Evolutionary conservation across 2,797 vertebrate genomes (phyloP).

Genomic region (Acomys russatus): DNA sequence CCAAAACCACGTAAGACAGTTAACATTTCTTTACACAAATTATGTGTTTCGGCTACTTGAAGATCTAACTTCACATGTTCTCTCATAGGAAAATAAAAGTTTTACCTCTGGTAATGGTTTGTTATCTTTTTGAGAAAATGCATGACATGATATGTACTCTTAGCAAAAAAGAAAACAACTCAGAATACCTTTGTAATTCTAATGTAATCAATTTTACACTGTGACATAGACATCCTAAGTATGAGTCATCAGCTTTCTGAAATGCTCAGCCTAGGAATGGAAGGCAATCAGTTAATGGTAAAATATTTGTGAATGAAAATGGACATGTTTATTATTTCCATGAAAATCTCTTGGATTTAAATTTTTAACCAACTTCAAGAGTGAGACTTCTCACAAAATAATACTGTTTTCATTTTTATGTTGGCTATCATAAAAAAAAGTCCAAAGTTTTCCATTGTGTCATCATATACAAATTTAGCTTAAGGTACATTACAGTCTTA

Average conservation of each 20-base stretch:
- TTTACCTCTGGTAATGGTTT: background rate
- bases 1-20: background rate
- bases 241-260: background rate
- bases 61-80: background rate
- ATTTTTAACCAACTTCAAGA: background rate
- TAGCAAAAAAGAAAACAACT: background rate
- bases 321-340: background rate
- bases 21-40: constrained; percentile 16
- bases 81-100: background rate
- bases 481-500: background rate
- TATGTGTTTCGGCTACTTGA: background rate
- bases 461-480: constrained; percentile 17
- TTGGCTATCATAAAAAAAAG: background rate
- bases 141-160: background rate
- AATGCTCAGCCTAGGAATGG: background rate
- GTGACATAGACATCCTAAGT: background rate
- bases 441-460: background rate
- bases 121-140: background rate
- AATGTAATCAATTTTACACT: background rate
- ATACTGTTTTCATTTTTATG: background rate
- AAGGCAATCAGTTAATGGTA: background rate
- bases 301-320: background rate
- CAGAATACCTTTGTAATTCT: background rate
- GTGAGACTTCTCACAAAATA: background rate
- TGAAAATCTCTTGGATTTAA: constrained; percentile 14